Conservation (phyloP, 2,888 invertebrate species). For the Pterostichus niger region DNA sequence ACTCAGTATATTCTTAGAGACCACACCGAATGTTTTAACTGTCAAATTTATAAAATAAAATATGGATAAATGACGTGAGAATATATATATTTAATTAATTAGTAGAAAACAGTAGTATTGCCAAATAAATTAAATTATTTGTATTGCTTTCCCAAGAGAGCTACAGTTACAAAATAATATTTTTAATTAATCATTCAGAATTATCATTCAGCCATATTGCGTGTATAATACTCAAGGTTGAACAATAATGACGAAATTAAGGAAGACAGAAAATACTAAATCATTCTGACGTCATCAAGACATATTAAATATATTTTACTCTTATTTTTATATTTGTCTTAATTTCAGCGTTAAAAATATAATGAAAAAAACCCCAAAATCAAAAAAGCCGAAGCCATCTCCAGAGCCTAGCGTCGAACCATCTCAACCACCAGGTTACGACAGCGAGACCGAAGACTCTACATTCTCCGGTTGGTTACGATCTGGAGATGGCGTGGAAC, state of each 20-base stretch:
- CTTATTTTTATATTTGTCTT: not conserved
- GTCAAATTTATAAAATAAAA: too few species aligned
- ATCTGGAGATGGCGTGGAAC: conserved; percentile 84
- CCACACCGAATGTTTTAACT: too few species aligned
- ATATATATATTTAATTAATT: too few species aligned
- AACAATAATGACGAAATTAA: too few species aligned
- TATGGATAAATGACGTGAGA: too few species aligned
- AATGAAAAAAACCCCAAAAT: conserved; percentile 47
- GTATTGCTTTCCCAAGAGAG: too few species aligned
- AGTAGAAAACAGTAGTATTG: too few species aligned
- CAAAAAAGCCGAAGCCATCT: conserved; percentile 41
- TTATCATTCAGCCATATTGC: not conserved
- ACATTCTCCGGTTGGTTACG: conserved; percentile 75
- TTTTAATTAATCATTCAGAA: too few species aligned
- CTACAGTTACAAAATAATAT: too few species aligned
- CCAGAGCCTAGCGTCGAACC: not conserved
- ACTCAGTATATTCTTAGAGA: too few species aligned
- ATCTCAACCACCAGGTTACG: conserved; percentile 33
- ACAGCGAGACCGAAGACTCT: conserved; percentile 72
- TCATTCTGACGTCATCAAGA: not conserved
- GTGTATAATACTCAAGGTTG: not conserved
- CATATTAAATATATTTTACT: not conserved
- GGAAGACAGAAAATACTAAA: too few species aligned
- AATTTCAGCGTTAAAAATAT: not conserved
- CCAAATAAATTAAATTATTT: too few species aligned